Evolutionary conservation across 2,113 vertebrate species (phyloP).

Genomic region (Puntigrus tetrazona): DNA sequence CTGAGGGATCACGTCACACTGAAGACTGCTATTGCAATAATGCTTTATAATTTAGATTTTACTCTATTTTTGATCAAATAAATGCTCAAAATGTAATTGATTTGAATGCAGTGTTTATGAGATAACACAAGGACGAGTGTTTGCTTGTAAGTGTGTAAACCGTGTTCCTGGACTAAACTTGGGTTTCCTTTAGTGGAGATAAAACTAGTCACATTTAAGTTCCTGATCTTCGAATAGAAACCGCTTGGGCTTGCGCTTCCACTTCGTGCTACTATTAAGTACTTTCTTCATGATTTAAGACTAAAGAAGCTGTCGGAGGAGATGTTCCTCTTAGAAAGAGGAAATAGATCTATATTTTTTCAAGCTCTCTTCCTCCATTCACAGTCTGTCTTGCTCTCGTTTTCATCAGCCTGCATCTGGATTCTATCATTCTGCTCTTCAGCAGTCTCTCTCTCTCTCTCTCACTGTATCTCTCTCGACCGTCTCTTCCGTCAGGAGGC

Average conservation of each 20-base stretch:
- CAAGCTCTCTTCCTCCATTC: background rate
- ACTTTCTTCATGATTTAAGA: background rate
- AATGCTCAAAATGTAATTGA: background rate
- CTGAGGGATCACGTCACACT: background rate
- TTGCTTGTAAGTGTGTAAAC: background rate
- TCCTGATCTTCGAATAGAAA: constrained; percentile 8
- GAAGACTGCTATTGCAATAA: background rate
- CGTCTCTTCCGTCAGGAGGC: constrained; percentile 50
- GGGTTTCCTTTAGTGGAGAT: background rate
- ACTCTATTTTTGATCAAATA: too few relatives aligned
- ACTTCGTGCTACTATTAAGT: too few relatives aligned
- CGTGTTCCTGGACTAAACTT: background rate
- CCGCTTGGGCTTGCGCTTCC: background rate
- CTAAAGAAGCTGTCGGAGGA: background rate
- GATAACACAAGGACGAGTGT: background rate
- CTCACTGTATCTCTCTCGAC: background rate
- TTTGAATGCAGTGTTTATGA: background rate
- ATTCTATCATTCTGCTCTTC: constrained; percentile 67
- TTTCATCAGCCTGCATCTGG: constrained; percentile 65
- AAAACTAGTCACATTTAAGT: background rate
- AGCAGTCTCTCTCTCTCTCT: constrained; percentile 29
- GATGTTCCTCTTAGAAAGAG: background rate
- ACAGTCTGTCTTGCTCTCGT: background rate
- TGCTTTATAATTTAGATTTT: too few relatives aligned
- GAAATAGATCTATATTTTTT: background rate